Evolutionary conservation across 2,113 vertebrate genomes (phyloP), one percentile per base, ranked within the genome.

Genomic region (Cyprinodon brontotheroides): DNA sequence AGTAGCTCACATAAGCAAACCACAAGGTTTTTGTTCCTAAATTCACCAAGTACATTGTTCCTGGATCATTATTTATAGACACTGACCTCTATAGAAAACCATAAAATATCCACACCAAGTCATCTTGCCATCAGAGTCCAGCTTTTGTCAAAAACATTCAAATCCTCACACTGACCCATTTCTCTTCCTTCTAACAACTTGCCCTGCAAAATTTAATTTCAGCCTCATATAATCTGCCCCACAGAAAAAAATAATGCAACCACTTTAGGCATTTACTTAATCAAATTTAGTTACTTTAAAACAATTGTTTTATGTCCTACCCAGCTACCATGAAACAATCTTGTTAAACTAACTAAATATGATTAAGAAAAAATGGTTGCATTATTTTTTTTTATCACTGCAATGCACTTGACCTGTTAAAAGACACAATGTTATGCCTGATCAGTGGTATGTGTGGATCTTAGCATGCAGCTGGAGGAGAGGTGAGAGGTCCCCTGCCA

Each of bases 401-500:
- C 17, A 9, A n/a, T 20, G 7, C 17, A 57, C 5, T 7, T n/a
- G 6, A 57, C 50, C 17, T 57, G 17, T 57, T 9, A 57, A 20
- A 20, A n/a, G 50, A 20, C 50, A 57, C n/a, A n/a, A 57, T 57
- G 50, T 57, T 57, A 17, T 57, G 50, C 1, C 15, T 20, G 50
- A 53, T 53, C 50, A 39, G 36, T 15, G 61, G 38, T 68, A 63
- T n/a, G 2, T n/a, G n/a, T 13, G 37, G 20, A 63, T 70, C 61
- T 57, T 29, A 62, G 45, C 47, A 39, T 74, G 65, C 13, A 20
- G 50, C 69, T 71, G 68, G 70, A 39, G 38, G 79, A 14, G 20
- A 66, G 77, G 70, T 82, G 79, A 90, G 92, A 90, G 89, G 89
- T 90, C 79, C 91, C 92, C 86, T 88, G 85, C 66, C 75, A 78